phyloP scores from a whole-genome alignment of 2,113 vertebrate genomes.

The Nesogale talazaci region DNA sequence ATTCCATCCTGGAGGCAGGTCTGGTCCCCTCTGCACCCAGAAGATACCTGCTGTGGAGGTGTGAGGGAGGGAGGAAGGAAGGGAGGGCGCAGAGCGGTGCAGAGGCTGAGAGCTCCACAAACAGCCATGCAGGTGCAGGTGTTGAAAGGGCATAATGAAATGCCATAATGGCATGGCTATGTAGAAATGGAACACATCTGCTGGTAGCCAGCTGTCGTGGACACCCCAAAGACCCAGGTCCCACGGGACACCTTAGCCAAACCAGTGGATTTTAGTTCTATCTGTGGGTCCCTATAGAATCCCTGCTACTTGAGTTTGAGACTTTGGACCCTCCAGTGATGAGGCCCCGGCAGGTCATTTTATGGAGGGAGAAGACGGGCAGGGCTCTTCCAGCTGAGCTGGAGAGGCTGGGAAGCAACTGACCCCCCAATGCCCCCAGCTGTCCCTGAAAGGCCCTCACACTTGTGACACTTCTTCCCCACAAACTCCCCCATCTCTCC shows the following conservation, averaged over 20 bases:
- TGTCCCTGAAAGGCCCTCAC: not conserved
- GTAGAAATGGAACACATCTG: not conserved
- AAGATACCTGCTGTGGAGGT: not conserved
- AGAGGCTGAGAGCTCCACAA: not conserved
- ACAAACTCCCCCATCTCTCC: not conserved
- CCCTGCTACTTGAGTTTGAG: not conserved
- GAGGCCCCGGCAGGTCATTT: not conserved
- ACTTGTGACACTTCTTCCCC: not conserved
- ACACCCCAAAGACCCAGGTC: not conserved
- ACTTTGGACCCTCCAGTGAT: too few relatives aligned
- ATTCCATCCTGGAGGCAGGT: not conserved
- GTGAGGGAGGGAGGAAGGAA: not conserved
- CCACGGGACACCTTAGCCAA: not conserved
- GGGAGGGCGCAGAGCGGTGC: accelerated
- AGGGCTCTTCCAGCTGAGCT: not conserved
- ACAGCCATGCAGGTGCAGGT: accelerated
- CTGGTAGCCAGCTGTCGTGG: not conserved
- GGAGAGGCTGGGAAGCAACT: not conserved
- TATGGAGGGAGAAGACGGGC: not conserved
- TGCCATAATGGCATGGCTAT: accelerated
- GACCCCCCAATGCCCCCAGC: not conserved
- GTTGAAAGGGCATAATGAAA: too few relatives aligned
- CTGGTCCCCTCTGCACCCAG: not conserved
- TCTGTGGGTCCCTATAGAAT: not conserved
- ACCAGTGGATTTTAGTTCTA: not conserved